Base-by-base conservation (phyloP, 2,797 vertebrate species). In the Hydrolagus colliei region DNA sequence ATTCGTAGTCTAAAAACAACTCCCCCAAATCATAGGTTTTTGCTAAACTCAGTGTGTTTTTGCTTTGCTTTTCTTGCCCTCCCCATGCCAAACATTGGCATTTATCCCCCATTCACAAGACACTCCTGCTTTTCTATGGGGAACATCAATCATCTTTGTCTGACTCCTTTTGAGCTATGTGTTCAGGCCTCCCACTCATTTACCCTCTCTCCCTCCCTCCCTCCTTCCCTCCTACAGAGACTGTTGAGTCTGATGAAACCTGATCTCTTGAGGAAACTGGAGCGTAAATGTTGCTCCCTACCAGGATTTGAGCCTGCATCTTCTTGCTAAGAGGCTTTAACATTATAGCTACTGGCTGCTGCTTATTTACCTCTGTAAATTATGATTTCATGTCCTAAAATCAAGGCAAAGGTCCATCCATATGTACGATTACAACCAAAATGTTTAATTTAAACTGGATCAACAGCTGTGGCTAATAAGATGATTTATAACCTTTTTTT, bases 381-480 rank as follows among this genome's bases (percentile, higher is more conserved):
- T 82, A 68, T 68, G 62, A 82, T 82, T 82, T 68, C 63, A 82
- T n/a, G 65, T 41, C 71, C 27, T 84, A 35, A 77, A 77, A 84
- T 84, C 79, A 71, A 84, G 71, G 79, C 32, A 84, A 71, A 16
- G 41, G 65, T 71, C 71, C 65, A 11, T 84, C 35, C 20, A 27
- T 52, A 52, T 52, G 41, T 52, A 52, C 41, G 41, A 52, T 3
- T 18, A 41, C 79, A 71, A 84, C 32, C 13, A 71, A 71, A 41
- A 61, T n/a, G 79, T 84, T 84, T 41, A 71, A 84, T 84, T 84
- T 35, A 84, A 84, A 67, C 79, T 35, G 22, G 63, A 63, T 68
- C 10, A 18, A 35, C 65, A 84, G 79, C 79, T 71, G 79, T 41
- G 41, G 71, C 71, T 41, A 32, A 84, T 84, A 9, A 41, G 63